phyloP scores from a whole-genome alignment of 2,113 vertebrate species.

The Phalacrocorax pelagicus region DNA sequence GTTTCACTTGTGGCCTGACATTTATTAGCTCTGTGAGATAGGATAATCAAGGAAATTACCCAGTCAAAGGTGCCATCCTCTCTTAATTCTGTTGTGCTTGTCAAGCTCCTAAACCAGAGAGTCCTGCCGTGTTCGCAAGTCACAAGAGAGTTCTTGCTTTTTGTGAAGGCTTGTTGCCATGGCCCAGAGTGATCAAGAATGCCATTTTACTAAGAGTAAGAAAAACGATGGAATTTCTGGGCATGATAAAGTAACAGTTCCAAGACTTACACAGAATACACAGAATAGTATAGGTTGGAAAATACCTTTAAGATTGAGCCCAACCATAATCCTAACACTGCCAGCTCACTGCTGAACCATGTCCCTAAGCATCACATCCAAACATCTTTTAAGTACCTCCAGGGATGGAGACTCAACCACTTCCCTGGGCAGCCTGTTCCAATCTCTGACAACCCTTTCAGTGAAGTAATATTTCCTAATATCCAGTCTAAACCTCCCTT shows the following conservation, averaged over 20 bases:
- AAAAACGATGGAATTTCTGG: not conserved
- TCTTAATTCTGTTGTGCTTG: not conserved
- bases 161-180: not conserved
- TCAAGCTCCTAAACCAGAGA: not conserved
- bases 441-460: no score
- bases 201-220: not conserved
- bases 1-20: not conserved
- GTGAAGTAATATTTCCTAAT: no score
- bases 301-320: no score
- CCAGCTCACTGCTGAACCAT: no score
- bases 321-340: no score
- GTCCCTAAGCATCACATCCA: no score
- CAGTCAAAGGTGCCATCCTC: not conserved
- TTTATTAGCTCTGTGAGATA: not conserved
- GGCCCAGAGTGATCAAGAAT: not conserved
- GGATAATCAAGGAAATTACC: not conserved
- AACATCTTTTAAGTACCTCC: no score
- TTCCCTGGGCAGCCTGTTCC: no score
- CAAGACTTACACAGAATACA: not conserved
- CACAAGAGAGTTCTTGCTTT: not conserved
- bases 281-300: no score
- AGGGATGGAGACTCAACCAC: no score
- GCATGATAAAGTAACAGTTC: not conserved
- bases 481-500: no score
- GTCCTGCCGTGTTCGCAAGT: not conserved